A percentile compares a stretch with the other conserved stretches of the same genome.
phyloP scores from a whole-genome alignment of 1,140 invertebrate genomes.

The Cheumatopsyche charites region DNA sequence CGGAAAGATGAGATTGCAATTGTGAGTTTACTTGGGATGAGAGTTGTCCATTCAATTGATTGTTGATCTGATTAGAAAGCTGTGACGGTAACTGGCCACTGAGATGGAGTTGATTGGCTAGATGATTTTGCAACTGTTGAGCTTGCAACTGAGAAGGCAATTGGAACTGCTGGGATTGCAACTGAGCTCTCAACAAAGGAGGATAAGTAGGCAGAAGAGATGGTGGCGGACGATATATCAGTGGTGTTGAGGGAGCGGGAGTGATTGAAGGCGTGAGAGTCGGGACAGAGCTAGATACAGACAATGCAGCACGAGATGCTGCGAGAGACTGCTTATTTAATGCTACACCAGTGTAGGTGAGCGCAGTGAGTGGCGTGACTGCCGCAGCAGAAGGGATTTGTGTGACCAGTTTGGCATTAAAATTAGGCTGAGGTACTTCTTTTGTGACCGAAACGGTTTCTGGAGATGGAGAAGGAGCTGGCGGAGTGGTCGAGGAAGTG shows the following conservation, averaged over 20 bases:
- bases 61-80: conserved; percentile 40
- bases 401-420: conserved; percentile 71
- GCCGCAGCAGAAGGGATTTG: conserved; percentile 49
- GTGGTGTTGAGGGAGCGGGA: conserved; percentile 47
- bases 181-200: conserved; percentile 44
- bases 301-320: conserved; percentile 52
- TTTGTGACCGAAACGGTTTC: conserved; percentile 72
- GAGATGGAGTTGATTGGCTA: conserved; percentile 40
- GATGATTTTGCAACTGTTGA: conserved; percentile 51
- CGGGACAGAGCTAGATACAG: conserved; percentile 27
- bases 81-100: conserved; percentile 48
- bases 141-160: conserved; percentile 51
- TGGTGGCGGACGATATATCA: conserved; percentile 45
- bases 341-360: conserved; percentile 80
- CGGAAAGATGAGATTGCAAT: conserved; percentile 51
- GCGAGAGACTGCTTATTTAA: conserved; percentile 67
- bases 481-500: conserved; percentile 49
- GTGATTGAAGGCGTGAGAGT: conserved; percentile 50
- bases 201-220: conserved; percentile 45
- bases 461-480: conserved; percentile 51
- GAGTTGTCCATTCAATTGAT: conserved; percentile 27
- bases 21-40: conserved; percentile 26
- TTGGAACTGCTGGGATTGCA: conserved; percentile 47
- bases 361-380: conserved; percentile 62
- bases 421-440: conserved; percentile 79